Conservation (phyloP, 2,888 invertebrate genomes). For the Zygothrica quintamaculata region DNA sequence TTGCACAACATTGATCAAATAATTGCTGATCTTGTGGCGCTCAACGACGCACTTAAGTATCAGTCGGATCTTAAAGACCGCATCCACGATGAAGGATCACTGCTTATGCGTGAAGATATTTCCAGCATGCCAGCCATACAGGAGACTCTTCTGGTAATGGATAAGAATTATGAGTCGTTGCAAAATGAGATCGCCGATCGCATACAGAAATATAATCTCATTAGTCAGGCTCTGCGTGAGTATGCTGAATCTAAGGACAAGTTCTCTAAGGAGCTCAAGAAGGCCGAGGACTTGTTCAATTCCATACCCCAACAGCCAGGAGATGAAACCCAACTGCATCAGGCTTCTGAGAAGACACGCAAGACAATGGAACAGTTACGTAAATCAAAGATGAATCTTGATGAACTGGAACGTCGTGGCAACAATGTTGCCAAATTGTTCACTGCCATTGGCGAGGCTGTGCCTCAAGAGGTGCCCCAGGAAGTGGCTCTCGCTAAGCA, state of each 20-base stretch:
- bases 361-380: constrained; percentile 90
- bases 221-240: constrained; percentile 90
- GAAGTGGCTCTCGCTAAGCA: constrained; percentile 87
- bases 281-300: constrained; percentile 88
- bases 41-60: constrained; percentile 86
- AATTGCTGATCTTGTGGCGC: constrained; percentile 85
- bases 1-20: constrained; percentile 84
- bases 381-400: constrained; percentile 90
- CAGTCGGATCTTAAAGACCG: constrained; percentile 88
- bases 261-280: constrained; percentile 89
- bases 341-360: constrained; percentile 90
- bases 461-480: constrained; percentile 84
- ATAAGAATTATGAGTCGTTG: constrained; percentile 92
- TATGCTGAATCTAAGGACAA: constrained; percentile 90
- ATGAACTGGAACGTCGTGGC: constrained; percentile 91
- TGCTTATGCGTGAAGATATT: constrained; percentile 92
- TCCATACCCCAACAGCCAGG: constrained; percentile 88
- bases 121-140: constrained; percentile 92
- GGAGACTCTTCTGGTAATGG: constrained; percentile 90
- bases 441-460: constrained; percentile 85
- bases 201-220: constrained; percentile 89
- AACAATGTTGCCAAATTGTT: constrained; percentile 84
- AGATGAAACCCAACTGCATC: constrained; percentile 90
- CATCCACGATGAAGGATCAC: constrained; percentile 91
- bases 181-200: constrained; percentile 90